Percentiles rank a stretch among this genome's conserved stretches.
Conservation (phyloP, 1,140 invertebrate species). For the Bradysia coprophila region DNA sequence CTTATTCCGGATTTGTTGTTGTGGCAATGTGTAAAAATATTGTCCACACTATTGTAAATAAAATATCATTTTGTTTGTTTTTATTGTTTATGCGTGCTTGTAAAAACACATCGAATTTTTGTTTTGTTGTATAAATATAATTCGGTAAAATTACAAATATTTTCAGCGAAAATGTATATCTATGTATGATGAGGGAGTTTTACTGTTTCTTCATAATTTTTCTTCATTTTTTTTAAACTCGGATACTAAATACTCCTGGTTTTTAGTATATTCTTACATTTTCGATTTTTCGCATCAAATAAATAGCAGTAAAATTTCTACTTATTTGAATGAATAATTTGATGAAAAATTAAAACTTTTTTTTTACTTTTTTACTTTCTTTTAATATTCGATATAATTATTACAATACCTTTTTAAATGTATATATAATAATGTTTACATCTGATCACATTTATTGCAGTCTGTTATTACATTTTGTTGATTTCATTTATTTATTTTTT, state of each 20-base stretch:
- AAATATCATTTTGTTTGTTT: not conserved
- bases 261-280: no score
- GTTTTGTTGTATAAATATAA: not conserved
- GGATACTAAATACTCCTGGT: no score
- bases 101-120: not conserved
- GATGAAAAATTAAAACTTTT: no score
- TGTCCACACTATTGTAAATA: not conserved
- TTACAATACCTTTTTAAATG: not conserved
- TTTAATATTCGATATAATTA: no score
- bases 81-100: not conserved
- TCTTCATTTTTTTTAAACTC: not conserved
- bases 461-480: not conserved
- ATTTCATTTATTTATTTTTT: not conserved
- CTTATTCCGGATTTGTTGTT: not conserved
- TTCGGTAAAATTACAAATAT: not conserved
- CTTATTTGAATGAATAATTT: no score
- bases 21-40: not conserved
- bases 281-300: no score
- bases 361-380: no score
- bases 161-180: no score
- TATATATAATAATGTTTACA: not conserved
- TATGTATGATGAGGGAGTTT: no score
- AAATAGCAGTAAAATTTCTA: no score
- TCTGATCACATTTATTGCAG: constrained; percentile 3
- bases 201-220: no score